Evolutionary conservation across 2,888 invertebrate genomes (phyloP), one percentile per base, ranked within the genome.

Genomic region (Lagria hirta): DNA sequence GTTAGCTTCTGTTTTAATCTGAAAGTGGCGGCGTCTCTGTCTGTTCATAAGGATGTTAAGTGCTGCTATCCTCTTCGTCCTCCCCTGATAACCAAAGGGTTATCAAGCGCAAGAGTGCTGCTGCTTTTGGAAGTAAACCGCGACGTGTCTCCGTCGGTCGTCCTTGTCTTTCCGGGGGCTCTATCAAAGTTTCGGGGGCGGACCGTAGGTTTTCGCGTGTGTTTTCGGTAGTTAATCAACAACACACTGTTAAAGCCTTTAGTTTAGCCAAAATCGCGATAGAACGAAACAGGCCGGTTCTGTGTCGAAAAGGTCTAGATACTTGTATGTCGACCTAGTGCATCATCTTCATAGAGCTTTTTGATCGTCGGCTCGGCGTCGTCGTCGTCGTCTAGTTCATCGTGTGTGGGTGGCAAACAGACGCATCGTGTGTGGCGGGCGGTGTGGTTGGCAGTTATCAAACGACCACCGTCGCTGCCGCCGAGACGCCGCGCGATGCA

Each of bases 221-320:
- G 60, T 63, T 60, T 60, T 58, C 57, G 55, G 55, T 56, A 60
- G 62, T 62, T 61, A 62, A 62, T 64, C 61, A 62, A 58, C 60
- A 62, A 61, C 64, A 75, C 71, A 74, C 72, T 68, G 71, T 65
- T 71, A 70, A 70, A 74, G 75, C 74, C 73, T 75, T 75, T 75
- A 72, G 73, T 69, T 65, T 73, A 55, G 75, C 72, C 74, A 73
- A 73, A 72, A 74, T 72, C 74, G 75, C 73, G 75, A 75, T 75
- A 75, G 63, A 64, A 57, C 54, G 61, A 60, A 64, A 65, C 54
- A 55, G 58, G n/a, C n/a, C n/a, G n/a, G n/a, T n/a, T n/a, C n/a
- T n/a, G n/a, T n/a, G n/a, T n/a, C n/a, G n/a, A n/a, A n/a, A n/a
- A n/a, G n/a, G n/a, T n/a, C n/a, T n/a, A n/a, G n/a, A n/a, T n/a